A percentile compares a stretch with the other conserved stretches of the same genome.
phyloP scores from a whole-genome alignment of 1,140 invertebrate genomes.

The Sitophilus oryzae region DNA sequence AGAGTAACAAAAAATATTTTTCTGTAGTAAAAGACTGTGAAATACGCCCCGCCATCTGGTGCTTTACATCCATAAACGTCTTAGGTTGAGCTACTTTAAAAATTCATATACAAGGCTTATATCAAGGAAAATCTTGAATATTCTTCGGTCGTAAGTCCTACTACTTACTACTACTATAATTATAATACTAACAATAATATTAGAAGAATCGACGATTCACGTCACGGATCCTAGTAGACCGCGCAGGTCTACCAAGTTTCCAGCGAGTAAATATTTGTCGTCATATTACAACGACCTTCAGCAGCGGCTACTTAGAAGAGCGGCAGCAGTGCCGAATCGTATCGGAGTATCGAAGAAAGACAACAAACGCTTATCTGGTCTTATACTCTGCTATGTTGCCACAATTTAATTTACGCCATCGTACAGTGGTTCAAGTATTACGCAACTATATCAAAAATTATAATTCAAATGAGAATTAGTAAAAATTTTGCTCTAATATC shows the following conservation, averaged over 20 bases:
- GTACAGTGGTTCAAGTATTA: neutral
- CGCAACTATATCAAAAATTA: conserved; percentile 1
- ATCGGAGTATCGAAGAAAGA: conserved; percentile 9
- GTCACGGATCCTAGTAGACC: neutral
- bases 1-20: too few relatives aligned
- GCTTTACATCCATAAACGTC: too few relatives aligned
- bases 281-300: conserved; percentile 18
- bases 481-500: too few relatives aligned
- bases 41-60: too few relatives aligned
- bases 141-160: too few relatives aligned
- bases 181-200: neutral
- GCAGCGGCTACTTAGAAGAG: conserved; percentile 1
- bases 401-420: conserved; percentile 5
- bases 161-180: too few relatives aligned
- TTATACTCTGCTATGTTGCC: conserved; percentile 9
- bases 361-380: conserved; percentile 12
- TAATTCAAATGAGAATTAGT: too few relatives aligned
- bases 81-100: too few relatives aligned
- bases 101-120: too few relatives aligned
- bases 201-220: neutral
- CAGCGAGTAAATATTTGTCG: conserved; percentile 15
- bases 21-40: too few relatives aligned
- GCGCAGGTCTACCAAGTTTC: neutral
- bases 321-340: neutral
- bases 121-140: too few relatives aligned